Percentiles rank a stretch among this genome's conserved stretches.
Evolutionary conservation across 2,888 invertebrate genomes (phyloP).

Genomic region (Therioaphis trifolii): DNA sequence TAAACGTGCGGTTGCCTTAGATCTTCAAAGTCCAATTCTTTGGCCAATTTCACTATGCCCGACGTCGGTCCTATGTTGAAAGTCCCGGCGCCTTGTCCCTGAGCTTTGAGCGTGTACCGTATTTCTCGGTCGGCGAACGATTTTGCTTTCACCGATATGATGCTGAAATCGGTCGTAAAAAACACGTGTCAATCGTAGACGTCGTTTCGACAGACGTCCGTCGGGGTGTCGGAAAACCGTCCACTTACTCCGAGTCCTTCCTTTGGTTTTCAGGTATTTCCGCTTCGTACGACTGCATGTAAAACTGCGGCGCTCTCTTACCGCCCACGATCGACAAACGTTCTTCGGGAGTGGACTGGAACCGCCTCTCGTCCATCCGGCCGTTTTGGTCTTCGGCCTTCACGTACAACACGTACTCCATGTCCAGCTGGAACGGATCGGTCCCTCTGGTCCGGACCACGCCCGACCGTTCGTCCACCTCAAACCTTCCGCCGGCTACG

Average conservation of each 20-base stretch:
- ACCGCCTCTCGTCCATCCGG: slow-evolving; percentile 87
- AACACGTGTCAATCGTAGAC: background rate
- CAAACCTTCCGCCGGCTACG: slow-evolving; percentile 77
- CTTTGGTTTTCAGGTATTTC: slow-evolving; percentile 97
- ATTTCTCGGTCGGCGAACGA: slow-evolving; percentile 97
- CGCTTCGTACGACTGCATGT: slow-evolving; percentile 92
- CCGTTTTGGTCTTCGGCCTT: slow-evolving; percentile 97
- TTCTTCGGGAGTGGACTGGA: slow-evolving; percentile 92
- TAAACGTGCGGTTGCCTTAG: slow-evolving; percentile 93
- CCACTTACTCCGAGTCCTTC: slow-evolving; percentile 93
- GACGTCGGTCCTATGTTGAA: slow-evolving; percentile 95
- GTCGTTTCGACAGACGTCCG: background rate
- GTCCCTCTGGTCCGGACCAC: slow-evolving; percentile 91
- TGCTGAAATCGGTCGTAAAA: slow-evolving; percentile 74
- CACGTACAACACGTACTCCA: slow-evolving; percentile 96
- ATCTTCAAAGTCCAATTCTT: slow-evolving; percentile 97
- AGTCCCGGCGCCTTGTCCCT: slow-evolving; percentile 90
- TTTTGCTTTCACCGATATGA: slow-evolving; percentile 96
- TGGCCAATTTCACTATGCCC: slow-evolving; percentile 94
- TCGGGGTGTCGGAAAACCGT: background rate
- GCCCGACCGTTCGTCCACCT: slow-evolving; percentile 90
- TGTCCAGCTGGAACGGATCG: slow-evolving; percentile 92
- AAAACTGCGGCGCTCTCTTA: slow-evolving; percentile 96
- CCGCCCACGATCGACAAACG: slow-evolving; percentile 95
- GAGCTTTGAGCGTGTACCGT: slow-evolving; percentile 93